phyloP scores from a whole-genome alignment of 2,888 invertebrate genomes.

The Caenorhabditis japonica region DNA sequence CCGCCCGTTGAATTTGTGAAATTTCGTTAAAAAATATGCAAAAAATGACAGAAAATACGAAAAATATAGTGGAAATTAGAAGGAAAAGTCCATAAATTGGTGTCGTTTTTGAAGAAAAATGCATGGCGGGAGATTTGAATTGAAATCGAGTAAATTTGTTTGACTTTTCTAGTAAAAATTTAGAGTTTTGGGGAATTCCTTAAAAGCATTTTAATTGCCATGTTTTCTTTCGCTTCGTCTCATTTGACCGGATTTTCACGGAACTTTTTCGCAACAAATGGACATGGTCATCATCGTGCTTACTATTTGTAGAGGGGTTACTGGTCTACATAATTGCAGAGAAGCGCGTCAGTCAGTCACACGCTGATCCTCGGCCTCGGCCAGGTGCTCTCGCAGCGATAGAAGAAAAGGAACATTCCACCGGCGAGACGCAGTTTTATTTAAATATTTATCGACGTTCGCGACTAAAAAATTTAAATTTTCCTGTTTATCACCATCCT shows the following conservation, averaged over 20 bases:
- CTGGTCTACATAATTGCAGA: too few species aligned
- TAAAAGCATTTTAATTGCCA: constrained; percentile 17
- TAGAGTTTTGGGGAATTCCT: constrained; percentile 4
- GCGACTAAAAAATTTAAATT: too few species aligned
- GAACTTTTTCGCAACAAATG: constrained; percentile 9
- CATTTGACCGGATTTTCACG: constrained; percentile 36
- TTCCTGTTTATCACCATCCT: too few species aligned
- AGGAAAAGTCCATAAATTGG: neutral
- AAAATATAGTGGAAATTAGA: constrained; percentile 1
- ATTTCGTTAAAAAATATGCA: constrained; percentile 13
- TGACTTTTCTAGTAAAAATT: too few species aligned
- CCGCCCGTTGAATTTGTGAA: neutral
- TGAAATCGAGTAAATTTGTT: neutral
- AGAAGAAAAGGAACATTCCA: too few species aligned
- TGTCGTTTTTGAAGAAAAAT: neutral
- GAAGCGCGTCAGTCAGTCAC: too few species aligned
- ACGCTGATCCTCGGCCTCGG: too few species aligned
- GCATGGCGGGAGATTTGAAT: neutral
- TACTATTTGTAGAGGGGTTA: too few species aligned
- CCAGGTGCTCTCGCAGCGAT: too few species aligned
- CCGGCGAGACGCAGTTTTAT: too few species aligned
- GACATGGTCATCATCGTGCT: too few species aligned
- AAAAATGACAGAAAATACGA: neutral
- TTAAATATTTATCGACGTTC: too few species aligned
- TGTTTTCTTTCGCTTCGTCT: constrained; percentile 25